phyloP scores from a whole-genome alignment of 2,888 invertebrate species.

The Gymnocheta viridis region DNA sequence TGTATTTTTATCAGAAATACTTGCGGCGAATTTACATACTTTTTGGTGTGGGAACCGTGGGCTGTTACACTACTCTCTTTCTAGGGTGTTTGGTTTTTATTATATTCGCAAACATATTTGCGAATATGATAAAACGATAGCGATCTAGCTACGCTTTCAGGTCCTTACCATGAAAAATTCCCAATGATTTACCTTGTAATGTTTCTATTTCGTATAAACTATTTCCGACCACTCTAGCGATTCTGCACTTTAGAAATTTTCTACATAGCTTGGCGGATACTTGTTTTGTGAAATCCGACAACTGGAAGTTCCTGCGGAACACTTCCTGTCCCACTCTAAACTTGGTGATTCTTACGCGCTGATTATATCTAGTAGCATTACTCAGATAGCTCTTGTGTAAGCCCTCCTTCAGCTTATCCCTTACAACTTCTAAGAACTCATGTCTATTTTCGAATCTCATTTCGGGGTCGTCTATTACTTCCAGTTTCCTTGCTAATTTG shows the following conservation, averaged over 20 bases:
- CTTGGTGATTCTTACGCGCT: neutral
- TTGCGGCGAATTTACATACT: conserved; percentile 14
- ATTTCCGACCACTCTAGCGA: neutral
- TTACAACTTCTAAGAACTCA: neutral
- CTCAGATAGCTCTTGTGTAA: neutral
- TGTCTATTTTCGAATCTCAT: neutral
- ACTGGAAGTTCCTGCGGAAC: neutral
- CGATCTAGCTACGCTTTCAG: neutral
- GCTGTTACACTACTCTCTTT: too few relatives aligned
- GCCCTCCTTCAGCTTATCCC: neutral
- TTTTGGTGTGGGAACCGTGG: neutral
- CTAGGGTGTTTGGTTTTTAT: neutral
- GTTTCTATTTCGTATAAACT: too few relatives aligned
- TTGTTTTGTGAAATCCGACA: neutral
- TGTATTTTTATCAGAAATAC: too few relatives aligned
- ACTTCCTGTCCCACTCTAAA: too few relatives aligned
- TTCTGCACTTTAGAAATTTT: neutral
- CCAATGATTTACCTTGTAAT: too few relatives aligned
- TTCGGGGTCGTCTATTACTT: neutral
- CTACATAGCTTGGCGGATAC: neutral
- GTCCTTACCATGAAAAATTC: neutral
- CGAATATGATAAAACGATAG: too few relatives aligned
- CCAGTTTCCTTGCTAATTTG: neutral
- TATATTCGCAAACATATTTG: neutral
- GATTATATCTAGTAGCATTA: neutral